phyloP scores from a whole-genome alignment of 2,888 invertebrate species.

The Drosophila aldrichi region DNA sequence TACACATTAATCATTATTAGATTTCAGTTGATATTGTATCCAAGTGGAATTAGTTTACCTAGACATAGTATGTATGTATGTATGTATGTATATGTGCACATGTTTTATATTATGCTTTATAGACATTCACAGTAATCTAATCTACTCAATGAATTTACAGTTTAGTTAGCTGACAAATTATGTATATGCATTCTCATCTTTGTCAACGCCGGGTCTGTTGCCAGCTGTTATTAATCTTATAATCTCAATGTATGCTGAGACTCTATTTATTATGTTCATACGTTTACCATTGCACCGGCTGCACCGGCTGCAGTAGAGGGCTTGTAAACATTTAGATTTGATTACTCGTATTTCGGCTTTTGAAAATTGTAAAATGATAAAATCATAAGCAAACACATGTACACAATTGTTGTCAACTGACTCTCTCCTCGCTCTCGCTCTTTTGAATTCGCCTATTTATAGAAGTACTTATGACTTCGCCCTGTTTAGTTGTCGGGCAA shows the following conservation, averaged over 20 bases:
- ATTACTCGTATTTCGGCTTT: background rate
- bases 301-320: background rate
- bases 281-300: background rate
- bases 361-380: background rate
- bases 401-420: too few relatives aligned
- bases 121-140: background rate
- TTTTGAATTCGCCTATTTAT: background rate
- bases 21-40: background rate
- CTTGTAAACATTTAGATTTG: background rate
- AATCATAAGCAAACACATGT: background rate
- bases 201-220: too few relatives aligned
- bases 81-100: too few relatives aligned
- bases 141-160: background rate
- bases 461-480: background rate
- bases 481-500: slow-evolving; percentile 4
- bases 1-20: too few relatives aligned
- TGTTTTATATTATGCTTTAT: background rate
- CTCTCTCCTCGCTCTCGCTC: background rate
- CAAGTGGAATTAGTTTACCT: background rate
- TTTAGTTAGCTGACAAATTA: too few relatives aligned
- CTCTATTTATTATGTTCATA: too few relatives aligned
- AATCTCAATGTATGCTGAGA: too few relatives aligned
- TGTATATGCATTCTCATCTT: too few relatives aligned
- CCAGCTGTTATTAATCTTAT: too few relatives aligned
- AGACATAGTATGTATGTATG: too few relatives aligned